Base-by-base conservation (phyloP, 2,113 vertebrate species). In the Tachycineta bicolor region DNA sequence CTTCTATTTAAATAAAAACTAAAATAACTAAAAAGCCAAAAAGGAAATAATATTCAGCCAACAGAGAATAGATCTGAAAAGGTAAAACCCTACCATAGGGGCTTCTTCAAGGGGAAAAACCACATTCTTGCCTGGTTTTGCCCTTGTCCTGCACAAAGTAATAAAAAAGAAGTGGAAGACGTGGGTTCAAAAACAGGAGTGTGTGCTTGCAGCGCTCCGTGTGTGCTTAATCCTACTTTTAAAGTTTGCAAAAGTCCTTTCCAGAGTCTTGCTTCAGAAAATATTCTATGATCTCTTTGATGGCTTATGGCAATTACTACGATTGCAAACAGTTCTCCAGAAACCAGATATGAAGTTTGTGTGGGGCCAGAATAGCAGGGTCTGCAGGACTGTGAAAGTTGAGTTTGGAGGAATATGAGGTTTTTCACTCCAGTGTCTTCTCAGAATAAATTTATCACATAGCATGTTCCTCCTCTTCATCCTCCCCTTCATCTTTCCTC, bases 391-490 rank as follows among this genome's bases (percentile, higher is more conserved):
- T 84, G 74, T 31, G 26, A 25, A 59, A 41, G 50, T 11, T 77
- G 69, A 53, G 49, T 70, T 88, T 49, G 85, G 46, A 83, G 60
- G 44, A 21, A 71, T 60, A 60, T 81, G 69, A 89, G 23, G n/a
- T 50, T 92, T 94, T 80, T 60, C 24, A 68, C 60, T 83, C 33
- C 23, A 70, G 24, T 63, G 31, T 93, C n/a, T 94, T 83, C 52
- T 84, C 44, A 73, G 18, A 2, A 53, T 77, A 33, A 93, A 94
- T 93, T 25, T 55, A n/a, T 63, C 75, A 43, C 8, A n/a, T 39
- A 34, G 4, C 62, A 18, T 4, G 0, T 87, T 90, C 22, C 17
- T 87, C n/a, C n/a, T 95, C 65, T 86, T 67, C 75, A 79, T 46
- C 23, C 9, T 74, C 21, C 11, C 29, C 47, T 65, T 77, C 78